Evolutionary conservation across 2,113 vertebrate species (phyloP).

Genomic region (human): DNA sequence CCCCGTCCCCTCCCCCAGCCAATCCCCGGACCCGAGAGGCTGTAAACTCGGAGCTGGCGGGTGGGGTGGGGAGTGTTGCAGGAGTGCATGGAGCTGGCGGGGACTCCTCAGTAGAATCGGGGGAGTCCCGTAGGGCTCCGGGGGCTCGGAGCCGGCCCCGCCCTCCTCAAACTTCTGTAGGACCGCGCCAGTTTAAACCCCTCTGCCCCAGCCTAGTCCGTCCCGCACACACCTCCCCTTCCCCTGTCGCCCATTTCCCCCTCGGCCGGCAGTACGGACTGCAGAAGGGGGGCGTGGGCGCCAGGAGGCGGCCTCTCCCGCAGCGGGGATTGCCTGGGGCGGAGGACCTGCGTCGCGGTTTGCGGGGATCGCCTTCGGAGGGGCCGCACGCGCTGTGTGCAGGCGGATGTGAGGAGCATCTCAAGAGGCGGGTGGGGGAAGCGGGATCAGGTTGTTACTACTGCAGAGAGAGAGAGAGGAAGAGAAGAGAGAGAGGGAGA

Average conservation of each 20-base stretch:
- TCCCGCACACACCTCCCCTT: background rate
- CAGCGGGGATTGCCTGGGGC: background rate
- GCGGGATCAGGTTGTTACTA: constrained; percentile 57
- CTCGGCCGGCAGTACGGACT: accelerated
- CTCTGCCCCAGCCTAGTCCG: no score
- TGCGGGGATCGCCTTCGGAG: constrained; percentile 34
- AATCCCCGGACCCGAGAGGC: background rate
- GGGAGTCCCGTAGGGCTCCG: background rate
- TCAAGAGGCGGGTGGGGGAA: constrained; percentile 63
- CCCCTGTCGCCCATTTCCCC: no score
- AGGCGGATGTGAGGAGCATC: constrained; percentile 76
- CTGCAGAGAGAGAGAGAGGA: constrained; percentile 49
- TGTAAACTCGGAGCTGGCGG: background rate
- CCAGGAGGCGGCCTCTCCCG: background rate
- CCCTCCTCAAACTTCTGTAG: constrained; percentile 43
- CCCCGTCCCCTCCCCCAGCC: background rate
- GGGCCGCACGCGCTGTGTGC: constrained; percentile 29
- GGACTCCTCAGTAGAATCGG: background rate
- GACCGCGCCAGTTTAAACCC: background rate
- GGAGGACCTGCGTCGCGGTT: background rate
- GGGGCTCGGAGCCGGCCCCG: background rate
- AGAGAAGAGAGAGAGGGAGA: background rate
- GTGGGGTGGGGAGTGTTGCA: constrained; percentile 7
- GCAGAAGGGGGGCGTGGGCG: background rate
- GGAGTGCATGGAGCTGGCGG: background rate